A percentile compares a stretch with the other conserved stretches of the same genome.
Conservation (phyloP, 2,888 invertebrate genomes). For the Ceriagrion tenellum region DNA sequence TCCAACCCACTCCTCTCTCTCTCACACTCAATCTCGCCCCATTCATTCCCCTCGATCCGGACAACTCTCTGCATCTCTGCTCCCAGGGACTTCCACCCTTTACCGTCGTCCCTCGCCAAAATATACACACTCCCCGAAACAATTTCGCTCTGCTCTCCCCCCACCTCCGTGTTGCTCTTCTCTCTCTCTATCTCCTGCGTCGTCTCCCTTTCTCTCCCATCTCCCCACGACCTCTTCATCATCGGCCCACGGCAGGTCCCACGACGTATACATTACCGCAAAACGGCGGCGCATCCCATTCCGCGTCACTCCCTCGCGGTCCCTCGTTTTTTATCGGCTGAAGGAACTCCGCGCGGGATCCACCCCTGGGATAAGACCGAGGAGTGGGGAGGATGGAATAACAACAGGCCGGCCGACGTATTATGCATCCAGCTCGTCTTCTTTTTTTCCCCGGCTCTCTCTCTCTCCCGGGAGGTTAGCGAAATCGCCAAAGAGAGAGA, state of each 20-base stretch:
- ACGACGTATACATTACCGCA: background rate
- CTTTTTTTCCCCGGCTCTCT: background rate
- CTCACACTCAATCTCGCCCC: background rate
- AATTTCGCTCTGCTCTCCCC: background rate
- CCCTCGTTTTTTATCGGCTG: background rate
- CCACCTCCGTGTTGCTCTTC: background rate
- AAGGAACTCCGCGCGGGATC: background rate
- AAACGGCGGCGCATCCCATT: background rate
- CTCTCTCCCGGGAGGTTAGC: background rate
- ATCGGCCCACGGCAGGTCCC: background rate
- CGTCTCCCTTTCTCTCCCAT: background rate
- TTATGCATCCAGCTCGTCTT: background rate
- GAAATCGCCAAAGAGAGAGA: background rate
- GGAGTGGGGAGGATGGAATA: background rate
- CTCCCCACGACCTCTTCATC: background rate
- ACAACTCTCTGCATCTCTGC: background rate
- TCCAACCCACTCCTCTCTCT: background rate
- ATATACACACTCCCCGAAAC: slow-evolving; percentile 19
- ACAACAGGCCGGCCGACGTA: background rate
- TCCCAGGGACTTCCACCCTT: background rate
- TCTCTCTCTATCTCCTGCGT: background rate
- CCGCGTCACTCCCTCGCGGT: background rate
- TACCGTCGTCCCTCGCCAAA: background rate
- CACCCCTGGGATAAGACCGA: background rate
- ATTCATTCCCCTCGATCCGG: background rate